phyloP scores from a whole-genome alignment of 2,797 vertebrate species.

The Margarornis squamiger region DNA sequence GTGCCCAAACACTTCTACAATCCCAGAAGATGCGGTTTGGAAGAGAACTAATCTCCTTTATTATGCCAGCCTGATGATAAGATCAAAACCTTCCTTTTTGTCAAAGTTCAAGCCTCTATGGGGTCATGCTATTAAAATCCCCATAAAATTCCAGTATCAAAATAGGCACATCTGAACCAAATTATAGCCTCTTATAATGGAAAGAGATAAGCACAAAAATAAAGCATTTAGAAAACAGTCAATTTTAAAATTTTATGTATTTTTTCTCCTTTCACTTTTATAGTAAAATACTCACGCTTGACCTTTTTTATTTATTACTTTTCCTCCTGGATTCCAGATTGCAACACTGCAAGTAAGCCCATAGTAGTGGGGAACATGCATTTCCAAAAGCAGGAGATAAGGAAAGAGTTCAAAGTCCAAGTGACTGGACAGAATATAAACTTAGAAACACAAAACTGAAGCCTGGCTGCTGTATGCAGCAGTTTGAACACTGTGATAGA shows the following conservation, averaged over 20 bases:
- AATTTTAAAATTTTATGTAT: not conserved
- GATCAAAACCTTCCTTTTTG: not conserved
- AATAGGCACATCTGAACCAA: constrained; percentile 3
- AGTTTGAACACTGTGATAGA: not conserved
- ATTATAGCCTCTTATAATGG: not conserved
- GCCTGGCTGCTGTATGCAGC: not conserved
- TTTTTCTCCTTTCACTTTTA: not conserved
- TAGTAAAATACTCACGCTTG: not conserved
- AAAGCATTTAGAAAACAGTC: not conserved
- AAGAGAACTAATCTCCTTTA: not conserved
- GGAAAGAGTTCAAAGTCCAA: not conserved
- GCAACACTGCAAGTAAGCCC: not conserved
- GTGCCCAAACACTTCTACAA: not conserved
- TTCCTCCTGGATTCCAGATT: not conserved
- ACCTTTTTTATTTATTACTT: not conserved
- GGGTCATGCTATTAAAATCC: not conserved
- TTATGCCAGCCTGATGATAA: not conserved
- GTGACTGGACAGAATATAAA: not conserved
- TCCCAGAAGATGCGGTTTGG: not conserved
- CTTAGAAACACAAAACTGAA: not conserved
- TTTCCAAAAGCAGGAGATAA: not conserved
- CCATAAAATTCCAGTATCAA: not conserved
- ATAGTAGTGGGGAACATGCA: not conserved
- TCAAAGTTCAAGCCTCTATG: not conserved
- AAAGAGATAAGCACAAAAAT: not conserved